Percentiles rank a stretch among this genome's conserved stretches.
phyloP scores from a whole-genome alignment of 2,113 vertebrate species.

The Naja naja region DNA sequence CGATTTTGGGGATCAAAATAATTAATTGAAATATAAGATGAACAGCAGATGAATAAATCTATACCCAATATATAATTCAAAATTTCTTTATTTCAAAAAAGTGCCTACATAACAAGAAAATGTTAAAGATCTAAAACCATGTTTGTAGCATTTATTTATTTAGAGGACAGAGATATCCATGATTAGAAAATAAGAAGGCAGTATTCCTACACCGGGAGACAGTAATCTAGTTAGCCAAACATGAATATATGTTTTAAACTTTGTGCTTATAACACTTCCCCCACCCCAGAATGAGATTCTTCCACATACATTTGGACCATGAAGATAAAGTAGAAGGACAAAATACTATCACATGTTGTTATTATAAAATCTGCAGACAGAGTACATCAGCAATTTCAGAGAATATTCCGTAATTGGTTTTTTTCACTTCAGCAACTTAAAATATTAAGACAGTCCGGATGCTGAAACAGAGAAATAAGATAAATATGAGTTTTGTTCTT shows the following conservation, averaged over 20 bases:
- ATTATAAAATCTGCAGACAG: background rate
- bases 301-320: background rate
- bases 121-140: background rate
- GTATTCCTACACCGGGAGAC: background rate
- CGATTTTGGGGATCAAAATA: background rate
- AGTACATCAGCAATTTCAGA: background rate
- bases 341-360: background rate
- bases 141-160: background rate
- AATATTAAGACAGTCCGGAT: constrained; percentile 10
- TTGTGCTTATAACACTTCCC: background rate
- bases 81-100: background rate
- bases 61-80: background rate
- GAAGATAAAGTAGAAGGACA: background rate
- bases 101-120: background rate
- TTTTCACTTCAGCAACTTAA: background rate
- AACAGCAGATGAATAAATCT: background rate
- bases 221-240: background rate
- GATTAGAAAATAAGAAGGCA: background rate
- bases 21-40: background rate
- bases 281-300: background rate
- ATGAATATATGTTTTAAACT: background rate
- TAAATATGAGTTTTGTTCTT: background rate
- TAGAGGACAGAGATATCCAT: background rate
- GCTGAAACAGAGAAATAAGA: constrained; percentile 6
- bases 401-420: background rate